phyloP scores from a whole-genome alignment of 2,797 vertebrate genomes.

The Lepilemur ruficaudatus region DNA sequence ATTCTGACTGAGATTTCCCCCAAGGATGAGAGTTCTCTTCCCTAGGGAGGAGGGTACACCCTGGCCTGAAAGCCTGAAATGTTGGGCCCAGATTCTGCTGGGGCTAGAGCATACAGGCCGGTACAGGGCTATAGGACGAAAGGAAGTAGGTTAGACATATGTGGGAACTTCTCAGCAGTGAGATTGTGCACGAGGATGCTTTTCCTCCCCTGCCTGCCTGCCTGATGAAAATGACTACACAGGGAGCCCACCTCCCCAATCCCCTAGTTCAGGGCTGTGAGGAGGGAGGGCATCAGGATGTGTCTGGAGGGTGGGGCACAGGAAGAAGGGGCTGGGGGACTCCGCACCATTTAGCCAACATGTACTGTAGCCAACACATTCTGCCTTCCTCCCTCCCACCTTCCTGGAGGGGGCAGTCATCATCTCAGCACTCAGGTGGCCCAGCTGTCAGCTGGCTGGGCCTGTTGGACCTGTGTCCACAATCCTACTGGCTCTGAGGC shows the following conservation, averaged over 20 bases:
- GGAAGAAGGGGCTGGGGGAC: neutral
- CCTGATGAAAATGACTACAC: neutral
- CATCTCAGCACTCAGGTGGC: slow-evolving; percentile 51
- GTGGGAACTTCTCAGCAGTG: slow-evolving; percentile 10
- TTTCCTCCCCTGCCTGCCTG: neutral
- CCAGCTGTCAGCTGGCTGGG: slow-evolving; percentile 63
- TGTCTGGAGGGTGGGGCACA: neutral
- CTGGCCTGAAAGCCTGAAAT: neutral
- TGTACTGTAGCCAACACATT: neutral
- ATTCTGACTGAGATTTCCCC: neutral
- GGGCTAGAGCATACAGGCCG: neutral
- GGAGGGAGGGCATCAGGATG: neutral
- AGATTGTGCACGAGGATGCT: neutral
- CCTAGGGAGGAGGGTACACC: neutral
- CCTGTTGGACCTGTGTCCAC: slow-evolving; percentile 21
- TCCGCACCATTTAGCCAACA: neutral
- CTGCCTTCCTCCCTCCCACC: neutral
- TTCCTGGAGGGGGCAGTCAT: neutral
- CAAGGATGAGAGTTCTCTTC: neutral
- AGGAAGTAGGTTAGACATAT: slow-evolving; percentile 19
- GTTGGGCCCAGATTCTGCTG: neutral
- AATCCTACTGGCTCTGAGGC: slow-evolving; percentile 22
- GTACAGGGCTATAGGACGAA: neutral
- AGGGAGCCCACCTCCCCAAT: neutral
- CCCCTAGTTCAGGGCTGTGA: neutral